These are phyloP conservation scores for Brachyhypopomus gauderio DNA, from an alignment of 2,113 vertebrate genomes.

Conservation along the genomic window DNA sequence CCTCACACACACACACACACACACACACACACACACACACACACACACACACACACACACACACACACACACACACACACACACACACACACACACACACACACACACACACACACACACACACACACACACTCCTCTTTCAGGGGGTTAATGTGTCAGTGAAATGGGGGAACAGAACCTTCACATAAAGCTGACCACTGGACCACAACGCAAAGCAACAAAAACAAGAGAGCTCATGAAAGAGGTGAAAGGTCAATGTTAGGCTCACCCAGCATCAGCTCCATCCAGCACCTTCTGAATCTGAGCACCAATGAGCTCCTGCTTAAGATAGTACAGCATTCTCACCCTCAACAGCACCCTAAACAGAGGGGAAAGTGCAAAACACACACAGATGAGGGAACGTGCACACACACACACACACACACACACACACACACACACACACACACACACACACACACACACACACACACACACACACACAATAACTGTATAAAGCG, in stretches of 20 bases:
- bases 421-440: no score
- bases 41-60: no score
- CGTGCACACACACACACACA: neutral
- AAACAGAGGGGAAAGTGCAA: slow-evolving; percentile 9
- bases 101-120: no score
- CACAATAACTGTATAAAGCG: neutral
- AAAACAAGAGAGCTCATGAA: neutral
- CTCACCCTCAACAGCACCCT: slow-evolving; percentile 97
- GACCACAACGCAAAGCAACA: neutral
- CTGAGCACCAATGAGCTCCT: slow-evolving; percentile 95
- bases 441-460: neutral
- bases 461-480: neutral
- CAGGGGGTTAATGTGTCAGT: no score
- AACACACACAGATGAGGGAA: neutral
- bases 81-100: no score
- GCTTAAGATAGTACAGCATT: slow-evolving; percentile 99
- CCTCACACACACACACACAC: no score
- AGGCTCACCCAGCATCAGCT: slow-evolving; percentile 86
- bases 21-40: no score
- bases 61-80: no score
- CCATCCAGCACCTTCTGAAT: slow-evolving; percentile 90
- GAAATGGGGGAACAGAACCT: no score
- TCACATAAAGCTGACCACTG: neutral
- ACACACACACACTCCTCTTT: no score
- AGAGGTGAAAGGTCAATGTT: slow-evolving; percentile 33